Percentiles rank a stretch among this genome's conserved stretches.
Conservation (phyloP, 2,797 vertebrate species). For the Balearica regulorum region DNA sequence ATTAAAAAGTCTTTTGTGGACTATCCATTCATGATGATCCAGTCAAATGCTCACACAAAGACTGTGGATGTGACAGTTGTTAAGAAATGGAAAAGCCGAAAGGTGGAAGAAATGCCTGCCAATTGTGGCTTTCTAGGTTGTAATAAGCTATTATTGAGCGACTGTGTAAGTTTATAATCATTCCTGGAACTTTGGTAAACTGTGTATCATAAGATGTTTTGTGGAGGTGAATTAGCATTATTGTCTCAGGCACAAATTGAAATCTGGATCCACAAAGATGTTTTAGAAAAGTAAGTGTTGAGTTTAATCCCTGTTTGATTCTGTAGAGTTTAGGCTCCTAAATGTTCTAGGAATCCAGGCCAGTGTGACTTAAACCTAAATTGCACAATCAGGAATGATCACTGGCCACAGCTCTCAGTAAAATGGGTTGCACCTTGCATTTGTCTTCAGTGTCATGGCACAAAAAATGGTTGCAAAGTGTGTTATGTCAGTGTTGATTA, state of each 20-base stretch:
- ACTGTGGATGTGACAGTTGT: constrained; percentile 25
- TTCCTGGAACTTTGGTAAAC: constrained; percentile 6
- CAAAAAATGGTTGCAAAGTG: not conserved
- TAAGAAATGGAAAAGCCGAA: constrained; percentile 51
- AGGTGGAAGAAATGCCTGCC: constrained; percentile 33
- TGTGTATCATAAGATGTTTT: not conserved
- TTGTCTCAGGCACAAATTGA: not conserved
- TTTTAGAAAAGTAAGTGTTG: not conserved
- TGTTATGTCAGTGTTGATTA: not conserved
- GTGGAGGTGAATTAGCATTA: not conserved
- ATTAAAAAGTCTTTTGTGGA: constrained; percentile 59
- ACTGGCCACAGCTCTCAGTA: not conserved
- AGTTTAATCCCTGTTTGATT: not conserved
- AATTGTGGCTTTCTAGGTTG: constrained; percentile 47
- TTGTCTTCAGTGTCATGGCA: not conserved
- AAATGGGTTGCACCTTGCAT: not conserved
- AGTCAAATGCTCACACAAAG: constrained; percentile 33
- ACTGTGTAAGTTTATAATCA: constrained; percentile 37
- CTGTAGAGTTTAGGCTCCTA: not conserved
- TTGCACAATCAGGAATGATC: not conserved
- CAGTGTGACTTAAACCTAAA: not conserved
- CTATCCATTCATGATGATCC: constrained; percentile 21
- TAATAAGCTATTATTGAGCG: constrained; percentile 21
- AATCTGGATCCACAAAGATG: not conserved
- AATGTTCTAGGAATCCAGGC: not conserved